A percentile compares a stretch with the other conserved stretches of the same genome.
phyloP scores from a whole-genome alignment of 1,140 invertebrate species.

The Leptoteleia sp. region DNA sequence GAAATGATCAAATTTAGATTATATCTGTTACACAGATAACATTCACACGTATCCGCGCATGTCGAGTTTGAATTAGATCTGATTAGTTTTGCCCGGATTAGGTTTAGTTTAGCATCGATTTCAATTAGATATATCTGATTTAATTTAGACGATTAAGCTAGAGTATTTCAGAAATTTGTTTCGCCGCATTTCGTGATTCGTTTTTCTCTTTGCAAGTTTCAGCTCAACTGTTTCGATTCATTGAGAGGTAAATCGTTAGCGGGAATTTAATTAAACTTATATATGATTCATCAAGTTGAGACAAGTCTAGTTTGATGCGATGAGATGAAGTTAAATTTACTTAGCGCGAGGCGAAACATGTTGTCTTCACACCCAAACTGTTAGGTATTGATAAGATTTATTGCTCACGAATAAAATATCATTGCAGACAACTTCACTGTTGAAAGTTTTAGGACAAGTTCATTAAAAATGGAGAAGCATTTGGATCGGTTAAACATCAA shows the following conservation, averaged over 20 bases:
- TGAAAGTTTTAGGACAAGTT: too few relatives aligned
- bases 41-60: conserved; percentile 15
- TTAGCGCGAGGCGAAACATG: too few relatives aligned
- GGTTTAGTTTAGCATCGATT: conserved; percentile 33
- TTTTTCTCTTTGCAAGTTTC: conserved; percentile 6
- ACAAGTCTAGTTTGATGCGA: conserved; percentile 16
- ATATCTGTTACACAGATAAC: conserved; percentile 39
- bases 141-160: conserved; percentile 12
- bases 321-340: conserved; percentile 38
- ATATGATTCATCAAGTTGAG: conserved; percentile 30
- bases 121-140: conserved; percentile 33
- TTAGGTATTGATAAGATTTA: too few relatives aligned
- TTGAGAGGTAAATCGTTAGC: conserved; percentile 6
- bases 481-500: too few relatives aligned
- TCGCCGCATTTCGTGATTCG: background rate
- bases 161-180: background rate
- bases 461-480: too few relatives aligned
- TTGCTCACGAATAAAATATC: too few relatives aligned
- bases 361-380: too few relatives aligned
- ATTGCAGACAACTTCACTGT: too few relatives aligned
- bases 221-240: conserved; percentile 5
- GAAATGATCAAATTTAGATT: conserved; percentile 28
- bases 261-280: conserved; percentile 34
- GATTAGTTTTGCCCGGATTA: conserved; percentile 42
- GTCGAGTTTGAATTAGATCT: conserved; percentile 21